Percentiles rank a stretch among this genome's conserved stretches.
Evolutionary conservation across 30 jellyfish, hydroid and myxozoan species (phyloP).

Genomic region (Calvadosia cruxmelitensis): DNA sequence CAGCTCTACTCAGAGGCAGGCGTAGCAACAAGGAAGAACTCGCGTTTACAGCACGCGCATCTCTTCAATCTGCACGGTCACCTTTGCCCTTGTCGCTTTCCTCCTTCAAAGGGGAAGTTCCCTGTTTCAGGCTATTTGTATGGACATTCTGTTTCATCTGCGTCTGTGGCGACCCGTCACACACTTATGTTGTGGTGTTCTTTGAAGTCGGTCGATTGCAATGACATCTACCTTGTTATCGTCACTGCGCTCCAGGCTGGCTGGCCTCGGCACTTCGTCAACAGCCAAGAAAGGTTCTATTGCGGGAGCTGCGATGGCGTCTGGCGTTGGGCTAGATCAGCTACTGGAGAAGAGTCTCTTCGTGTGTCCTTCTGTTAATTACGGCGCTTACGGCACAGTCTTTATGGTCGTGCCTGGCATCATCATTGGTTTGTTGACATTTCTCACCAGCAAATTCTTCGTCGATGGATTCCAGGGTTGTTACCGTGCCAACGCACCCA

Average conservation of each 20-base stretch:
- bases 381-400: neutral
- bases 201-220: no score
- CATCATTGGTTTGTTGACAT: neutral
- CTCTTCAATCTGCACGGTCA: no score
- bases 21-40: no score
- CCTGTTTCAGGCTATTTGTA: no score
- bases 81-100: no score
- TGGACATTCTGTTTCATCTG: no score
- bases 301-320: neutral
- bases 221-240: neutral
- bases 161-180: no score
- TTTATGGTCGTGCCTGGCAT: neutral
- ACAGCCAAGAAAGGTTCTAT: neutral
- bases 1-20: no score
- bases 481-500: neutral
- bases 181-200: no score
- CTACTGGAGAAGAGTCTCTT: neutral
- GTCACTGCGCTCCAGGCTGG: neutral
- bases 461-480: neutral
- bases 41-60: no score
- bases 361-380: neutral
- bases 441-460: neutral
- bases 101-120: no score
- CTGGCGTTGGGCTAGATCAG: neutral
- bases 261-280: neutral